Base-by-base conservation (phyloP, 2,113 vertebrate genomes). In the Petaurus breviceps region DNA sequence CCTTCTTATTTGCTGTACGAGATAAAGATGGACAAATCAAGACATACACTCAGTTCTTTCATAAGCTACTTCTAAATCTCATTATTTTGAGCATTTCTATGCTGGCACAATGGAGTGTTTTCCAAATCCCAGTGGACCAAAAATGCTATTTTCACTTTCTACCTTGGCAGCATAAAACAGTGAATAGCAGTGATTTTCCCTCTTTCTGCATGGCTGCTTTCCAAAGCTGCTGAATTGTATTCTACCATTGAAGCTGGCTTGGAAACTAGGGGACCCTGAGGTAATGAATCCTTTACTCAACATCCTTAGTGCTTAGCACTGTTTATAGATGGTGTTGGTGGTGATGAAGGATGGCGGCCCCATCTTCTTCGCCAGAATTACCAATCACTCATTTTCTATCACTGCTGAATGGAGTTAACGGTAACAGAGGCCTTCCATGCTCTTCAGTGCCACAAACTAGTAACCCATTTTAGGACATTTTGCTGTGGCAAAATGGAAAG, bases 71-170 rank as follows among this genome's bases (percentile, higher is more conserved):
- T 95, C 43, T 28, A 89, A 51, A 28, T 93, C 47, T 92, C 51
- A 50, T 91, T 94, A 57, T 51, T 68, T 89, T 84, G 49, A 94
- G 2, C 90, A 91, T 93, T 91, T 95, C 93, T 96, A 96, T 92
- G 94, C 51, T 52, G 94, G 46, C 26, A 91, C 6, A 9, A 12
- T 53, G 52, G 43, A 43, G 43, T 55, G 22, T 53, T 90, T 61
- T 95, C 84, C 93, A 91, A 90, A 90, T 53, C 53, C 51, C 10
- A 92, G 57, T 47, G 95, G 91, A 90, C 43, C 26, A 46, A 90
- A 91, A 90, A 51, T 89, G 49, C 50, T 31, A 0, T 89, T 94
- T 94, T 89, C 52, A 31, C 51, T 91, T 24, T 43, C 92, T 93
- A 92, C 92, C 24, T 0, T 53, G 53, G 49, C 37, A 26, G 49